Conservation (phyloP, 2,888 invertebrate species). For the Sinotaia quadrata region DNA sequence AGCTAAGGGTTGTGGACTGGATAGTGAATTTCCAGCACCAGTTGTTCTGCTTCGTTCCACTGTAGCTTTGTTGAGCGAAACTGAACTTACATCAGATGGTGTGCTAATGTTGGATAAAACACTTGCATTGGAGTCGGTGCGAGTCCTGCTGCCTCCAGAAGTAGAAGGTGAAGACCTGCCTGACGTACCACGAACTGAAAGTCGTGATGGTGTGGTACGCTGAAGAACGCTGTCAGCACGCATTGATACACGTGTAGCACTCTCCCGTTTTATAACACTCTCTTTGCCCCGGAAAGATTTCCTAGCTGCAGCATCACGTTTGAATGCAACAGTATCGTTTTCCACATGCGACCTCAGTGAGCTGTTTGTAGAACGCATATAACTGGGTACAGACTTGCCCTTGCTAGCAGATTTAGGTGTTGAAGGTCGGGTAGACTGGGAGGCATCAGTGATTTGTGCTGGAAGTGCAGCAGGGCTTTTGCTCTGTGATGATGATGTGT, state of each 20-base stretch:
- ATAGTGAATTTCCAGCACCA: background rate
- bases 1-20: constrained; percentile 36
- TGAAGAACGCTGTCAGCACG: constrained; percentile 36
- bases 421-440: constrained; percentile 26
- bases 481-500: constrained; percentile 17
- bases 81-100: constrained; percentile 40
- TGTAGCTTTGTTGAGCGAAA: constrained; percentile 27
- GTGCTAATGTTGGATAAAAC: constrained; percentile 39
- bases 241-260: constrained; percentile 39
- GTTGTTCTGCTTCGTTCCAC: constrained; percentile 32
- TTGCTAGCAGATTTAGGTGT: constrained; percentile 33
- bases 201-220: constrained; percentile 28
- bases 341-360: constrained; percentile 38
- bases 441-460: constrained; percentile 21
- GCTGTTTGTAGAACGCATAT: constrained; percentile 60
- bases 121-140: constrained; percentile 36
- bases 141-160: constrained; percentile 7
- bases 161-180: constrained; percentile 28
- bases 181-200: constrained; percentile 32
- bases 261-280: constrained; percentile 34
- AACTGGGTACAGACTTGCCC: constrained; percentile 54
- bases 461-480: constrained; percentile 27
- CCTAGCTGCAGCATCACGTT: constrained; percentile 31
- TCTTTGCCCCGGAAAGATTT: constrained; percentile 32
- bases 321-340: constrained; percentile 21